Percentiles rank a stretch among this genome's conserved stretches.
Conservation (phyloP, 2,797 vertebrate species). For the Acomys russatus region DNA sequence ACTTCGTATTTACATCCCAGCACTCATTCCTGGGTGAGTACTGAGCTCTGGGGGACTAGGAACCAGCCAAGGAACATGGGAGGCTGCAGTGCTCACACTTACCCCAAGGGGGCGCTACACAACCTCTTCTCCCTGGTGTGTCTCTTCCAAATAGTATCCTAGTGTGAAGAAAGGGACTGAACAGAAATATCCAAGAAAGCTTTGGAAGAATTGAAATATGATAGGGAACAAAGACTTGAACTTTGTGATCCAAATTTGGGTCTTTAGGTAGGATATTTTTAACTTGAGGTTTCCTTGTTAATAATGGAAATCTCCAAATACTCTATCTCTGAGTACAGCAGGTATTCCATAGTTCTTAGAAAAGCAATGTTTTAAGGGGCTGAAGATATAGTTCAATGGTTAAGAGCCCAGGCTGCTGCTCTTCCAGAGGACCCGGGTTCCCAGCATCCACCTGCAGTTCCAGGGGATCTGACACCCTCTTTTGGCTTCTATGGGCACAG, state of each 20-base stretch:
- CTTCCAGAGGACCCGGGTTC: neutral
- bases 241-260: neutral
- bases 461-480: neutral
- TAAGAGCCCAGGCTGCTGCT: neutral
- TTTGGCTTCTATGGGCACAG: neutral
- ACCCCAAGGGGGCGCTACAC: neutral
- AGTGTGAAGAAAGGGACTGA: neutral
- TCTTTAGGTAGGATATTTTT: neutral
- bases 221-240: neutral
- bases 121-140: neutral
- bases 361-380: neutral
- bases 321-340: neutral
- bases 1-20: neutral
- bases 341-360: neutral
- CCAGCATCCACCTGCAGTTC: neutral
- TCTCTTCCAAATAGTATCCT: neutral
- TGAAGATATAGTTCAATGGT: too few species aligned
- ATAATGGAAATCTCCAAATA: neutral
- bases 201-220: neutral
- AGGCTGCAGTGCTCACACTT: neutral
- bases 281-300: neutral
- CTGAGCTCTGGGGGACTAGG: neutral
- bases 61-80: accelerated
- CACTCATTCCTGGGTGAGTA: neutral
- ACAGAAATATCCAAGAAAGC: neutral